phyloP scores from a whole-genome alignment of 1,140 invertebrate genomes.

The Drosophila truncata region DNA sequence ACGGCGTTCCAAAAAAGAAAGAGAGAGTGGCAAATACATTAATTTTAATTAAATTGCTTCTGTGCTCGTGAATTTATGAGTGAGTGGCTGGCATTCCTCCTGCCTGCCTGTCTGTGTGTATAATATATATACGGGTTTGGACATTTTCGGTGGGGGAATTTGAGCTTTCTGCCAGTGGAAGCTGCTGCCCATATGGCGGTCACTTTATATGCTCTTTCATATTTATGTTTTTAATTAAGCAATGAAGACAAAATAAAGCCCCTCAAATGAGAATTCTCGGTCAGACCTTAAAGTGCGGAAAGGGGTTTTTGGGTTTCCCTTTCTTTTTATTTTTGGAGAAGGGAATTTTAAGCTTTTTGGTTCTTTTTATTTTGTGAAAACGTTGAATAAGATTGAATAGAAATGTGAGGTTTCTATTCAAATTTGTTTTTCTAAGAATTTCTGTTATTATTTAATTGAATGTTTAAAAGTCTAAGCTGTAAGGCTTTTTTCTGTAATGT shows the following conservation, averaged over 20 bases:
- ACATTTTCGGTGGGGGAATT: slow-evolving; percentile 20
- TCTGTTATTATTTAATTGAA: not conserved
- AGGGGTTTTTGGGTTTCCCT: not conserved
- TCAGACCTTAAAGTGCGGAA: slow-evolving; percentile 11
- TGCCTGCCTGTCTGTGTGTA: slow-evolving; percentile 9
- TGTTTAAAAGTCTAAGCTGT: not conserved
- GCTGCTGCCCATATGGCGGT: slow-evolving; percentile 51
- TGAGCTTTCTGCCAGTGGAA: slow-evolving; percentile 23
- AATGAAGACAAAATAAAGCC: slow-evolving; percentile 47
- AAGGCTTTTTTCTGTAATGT: not conserved
- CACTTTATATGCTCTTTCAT: slow-evolving; percentile 48
- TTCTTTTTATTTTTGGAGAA: not conserved
- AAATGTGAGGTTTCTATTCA: not conserved
- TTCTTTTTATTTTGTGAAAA: not conserved
- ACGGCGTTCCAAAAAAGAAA: slow-evolving; percentile 3
- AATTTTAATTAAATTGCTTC: slow-evolving; percentile 84
- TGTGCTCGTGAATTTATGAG: slow-evolving; percentile 64
- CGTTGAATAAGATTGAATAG: not conserved
- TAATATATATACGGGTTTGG: slow-evolving; percentile 3
- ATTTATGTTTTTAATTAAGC: slow-evolving; percentile 71
- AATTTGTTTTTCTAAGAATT: not conserved
- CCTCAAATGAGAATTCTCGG: slow-evolving; percentile 33
- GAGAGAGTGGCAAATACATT: slow-evolving; percentile 66
- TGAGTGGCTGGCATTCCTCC: slow-evolving; percentile 45
- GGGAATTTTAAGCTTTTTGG: slow-evolving; percentile 3